A percentile compares a stretch with the other conserved stretches of the same genome.
These are phyloP conservation scores for Brachypteracias leptosomus DNA, from an alignment of 2,113 vertebrate genomes.

Conservation along the genomic window DNA sequence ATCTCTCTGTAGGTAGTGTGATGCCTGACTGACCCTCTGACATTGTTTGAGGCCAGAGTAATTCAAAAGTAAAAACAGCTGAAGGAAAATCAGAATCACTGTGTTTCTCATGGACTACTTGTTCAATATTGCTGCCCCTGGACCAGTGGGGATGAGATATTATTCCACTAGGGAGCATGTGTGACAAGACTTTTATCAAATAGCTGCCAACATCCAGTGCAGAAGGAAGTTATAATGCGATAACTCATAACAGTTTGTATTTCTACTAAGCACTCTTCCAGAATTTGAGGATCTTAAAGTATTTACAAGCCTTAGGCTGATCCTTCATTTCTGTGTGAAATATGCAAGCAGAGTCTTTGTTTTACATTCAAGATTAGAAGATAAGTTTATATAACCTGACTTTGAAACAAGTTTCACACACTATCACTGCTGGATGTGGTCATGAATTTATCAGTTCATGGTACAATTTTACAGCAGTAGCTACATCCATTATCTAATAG, in stretches of 20 bases:
- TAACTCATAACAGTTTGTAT: background rate
- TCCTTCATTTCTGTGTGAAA: background rate
- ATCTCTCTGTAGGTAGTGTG: background rate
- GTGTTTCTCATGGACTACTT: background rate
- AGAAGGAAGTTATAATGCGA: background rate
- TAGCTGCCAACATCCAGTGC: background rate
- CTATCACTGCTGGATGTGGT: background rate
- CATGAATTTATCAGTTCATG: background rate
- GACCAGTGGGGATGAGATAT: background rate
- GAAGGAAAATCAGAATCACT: background rate
- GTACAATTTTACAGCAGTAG: background rate
- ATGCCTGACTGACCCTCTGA: background rate
- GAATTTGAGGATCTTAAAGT: background rate
- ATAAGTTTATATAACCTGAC: background rate
- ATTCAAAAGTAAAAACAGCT: background rate
- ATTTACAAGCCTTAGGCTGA: background rate
- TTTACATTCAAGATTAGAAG: background rate
- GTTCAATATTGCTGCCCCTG: background rate
- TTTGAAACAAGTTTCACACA: background rate
- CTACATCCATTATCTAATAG: background rate
- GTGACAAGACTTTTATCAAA: background rate
- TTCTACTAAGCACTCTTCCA: background rate
- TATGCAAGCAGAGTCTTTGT: background rate
- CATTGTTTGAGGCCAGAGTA: background rate
- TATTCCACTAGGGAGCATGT: background rate